Evolutionary conservation across 2,888 invertebrate species (phyloP).

Genomic region (Ectemnius lituratus): DNA sequence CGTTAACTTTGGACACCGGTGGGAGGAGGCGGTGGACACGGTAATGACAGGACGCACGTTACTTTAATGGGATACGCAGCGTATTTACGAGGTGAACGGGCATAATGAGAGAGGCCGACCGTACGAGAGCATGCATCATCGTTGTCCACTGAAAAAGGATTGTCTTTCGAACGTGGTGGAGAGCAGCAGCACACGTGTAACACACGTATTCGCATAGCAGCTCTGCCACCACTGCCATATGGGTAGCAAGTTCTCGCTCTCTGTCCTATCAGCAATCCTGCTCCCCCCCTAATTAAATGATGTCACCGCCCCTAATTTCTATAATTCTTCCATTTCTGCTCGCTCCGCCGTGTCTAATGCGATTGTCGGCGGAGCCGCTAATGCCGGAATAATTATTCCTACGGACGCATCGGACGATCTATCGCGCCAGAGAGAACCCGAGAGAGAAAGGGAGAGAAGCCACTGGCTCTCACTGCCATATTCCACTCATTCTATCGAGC

Average conservation of each 20-base stretch:
- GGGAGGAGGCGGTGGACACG: too few relatives aligned
- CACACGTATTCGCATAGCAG: not conserved
- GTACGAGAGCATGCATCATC: not conserved
- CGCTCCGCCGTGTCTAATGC: conserved; percentile 64
- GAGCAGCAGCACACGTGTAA: not conserved
- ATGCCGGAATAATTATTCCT: conserved; percentile 41
- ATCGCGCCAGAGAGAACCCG: conserved; percentile 5
- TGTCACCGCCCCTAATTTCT: conserved; percentile 68
- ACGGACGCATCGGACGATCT: not conserved
- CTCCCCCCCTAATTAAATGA: conserved; percentile 66
- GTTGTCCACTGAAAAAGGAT: conserved; percentile 19
- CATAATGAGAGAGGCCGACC: too few relatives aligned
- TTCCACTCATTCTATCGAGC: not conserved
- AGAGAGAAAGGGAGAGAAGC: not conserved
- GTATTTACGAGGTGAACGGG: too few relatives aligned
- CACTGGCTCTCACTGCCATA: not conserved
- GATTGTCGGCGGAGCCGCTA: conserved; percentile 51
- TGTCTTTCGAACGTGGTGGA: not conserved
- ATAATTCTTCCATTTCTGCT: conserved; percentile 64
- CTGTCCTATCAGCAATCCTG: conserved; percentile 3
- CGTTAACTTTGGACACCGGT: too few relatives aligned
- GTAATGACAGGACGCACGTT: too few relatives aligned
- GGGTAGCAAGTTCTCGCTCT: not conserved
- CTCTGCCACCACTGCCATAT: conserved; percentile 35
- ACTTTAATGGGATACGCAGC: too few relatives aligned